Conservation (phyloP, 2,113 vertebrate species). For the Polypterus bichir region DNA sequence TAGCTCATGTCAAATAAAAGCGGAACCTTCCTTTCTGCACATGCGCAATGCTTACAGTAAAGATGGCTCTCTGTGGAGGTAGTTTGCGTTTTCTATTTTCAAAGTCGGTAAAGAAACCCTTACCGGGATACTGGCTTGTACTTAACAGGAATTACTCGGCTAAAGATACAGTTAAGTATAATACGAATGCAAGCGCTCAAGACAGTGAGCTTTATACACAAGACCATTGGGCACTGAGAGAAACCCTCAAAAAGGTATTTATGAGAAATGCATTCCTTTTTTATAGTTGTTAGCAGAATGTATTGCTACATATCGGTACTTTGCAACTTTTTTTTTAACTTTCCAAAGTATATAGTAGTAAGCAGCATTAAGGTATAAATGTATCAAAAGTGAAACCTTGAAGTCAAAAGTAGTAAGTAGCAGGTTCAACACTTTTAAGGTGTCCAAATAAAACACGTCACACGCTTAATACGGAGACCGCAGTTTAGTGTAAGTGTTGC, state of each 20-base stretch:
- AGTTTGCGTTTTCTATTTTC: constrained; percentile 8
- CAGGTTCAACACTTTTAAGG: too few species aligned
- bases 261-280: constrained; percentile 12
- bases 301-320: too few species aligned
- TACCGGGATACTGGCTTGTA: constrained; percentile 7
- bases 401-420: too few species aligned
- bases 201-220: constrained; percentile 31
- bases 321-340: too few species aligned
- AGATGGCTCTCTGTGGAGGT: constrained; percentile 37
- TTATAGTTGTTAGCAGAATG: too few species aligned
- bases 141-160: constrained; percentile 31
- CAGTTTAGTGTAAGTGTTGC: too few species aligned
- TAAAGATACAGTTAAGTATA: constrained; percentile 26
- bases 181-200: constrained; percentile 7
- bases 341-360: too few species aligned
- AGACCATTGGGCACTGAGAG: constrained; percentile 42
- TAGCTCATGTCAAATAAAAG: too few species aligned
- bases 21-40: constrained; percentile 15
- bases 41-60: constrained; percentile 29
- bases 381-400: too few species aligned
- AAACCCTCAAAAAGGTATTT: constrained; percentile 55
- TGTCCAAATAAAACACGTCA: too few species aligned
- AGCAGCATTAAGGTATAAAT: too few species aligned
- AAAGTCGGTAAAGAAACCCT: constrained; percentile 8
- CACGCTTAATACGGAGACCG: too few species aligned